phyloP scores from a whole-genome alignment of 2,113 vertebrate species.

The Ameiurus melas region DNA sequence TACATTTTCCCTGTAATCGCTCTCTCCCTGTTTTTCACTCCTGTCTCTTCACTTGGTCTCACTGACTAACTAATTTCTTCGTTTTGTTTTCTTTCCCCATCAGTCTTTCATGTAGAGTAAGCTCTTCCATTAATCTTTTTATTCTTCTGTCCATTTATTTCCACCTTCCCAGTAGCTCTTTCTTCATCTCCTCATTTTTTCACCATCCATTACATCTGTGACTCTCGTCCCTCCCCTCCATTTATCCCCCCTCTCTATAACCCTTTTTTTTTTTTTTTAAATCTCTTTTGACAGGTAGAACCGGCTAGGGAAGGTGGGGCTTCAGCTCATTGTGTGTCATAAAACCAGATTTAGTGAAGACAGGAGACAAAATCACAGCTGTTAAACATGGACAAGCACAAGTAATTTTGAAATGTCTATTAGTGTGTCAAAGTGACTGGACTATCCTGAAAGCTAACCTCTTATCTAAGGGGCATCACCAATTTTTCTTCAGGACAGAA shows the following conservation, averaged over 20 bases:
- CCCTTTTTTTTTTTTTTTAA: background rate
- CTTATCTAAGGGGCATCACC: background rate
- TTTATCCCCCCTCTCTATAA: background rate
- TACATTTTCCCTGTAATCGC: background rate
- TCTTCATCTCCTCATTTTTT: constrained; percentile 28
- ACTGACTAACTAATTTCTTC: background rate
- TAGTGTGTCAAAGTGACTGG: constrained; percentile 1
- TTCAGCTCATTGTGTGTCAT: constrained; percentile 40
- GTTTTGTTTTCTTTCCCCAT: background rate
- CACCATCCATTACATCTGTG: constrained; percentile 33
- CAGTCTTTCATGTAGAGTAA: background rate
- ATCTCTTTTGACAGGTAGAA: constrained; percentile 42
- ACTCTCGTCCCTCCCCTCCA: constrained; percentile 15
- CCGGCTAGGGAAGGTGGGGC: constrained; percentile 17
- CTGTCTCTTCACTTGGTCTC: background rate
- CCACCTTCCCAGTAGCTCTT: background rate
- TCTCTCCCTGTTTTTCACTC: background rate
- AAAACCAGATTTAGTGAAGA: constrained; percentile 21
- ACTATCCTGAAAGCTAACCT: background rate
- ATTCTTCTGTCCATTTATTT: constrained; percentile 28
- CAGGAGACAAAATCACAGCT: constrained; percentile 24
- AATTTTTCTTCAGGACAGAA: background rate
- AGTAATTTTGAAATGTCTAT: constrained; percentile 3
- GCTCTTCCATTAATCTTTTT: constrained; percentile 26
- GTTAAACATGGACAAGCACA: background rate